Base-by-base conservation (phyloP, 92 coral and sea anemone species). In the Porites cylindrica region DNA sequence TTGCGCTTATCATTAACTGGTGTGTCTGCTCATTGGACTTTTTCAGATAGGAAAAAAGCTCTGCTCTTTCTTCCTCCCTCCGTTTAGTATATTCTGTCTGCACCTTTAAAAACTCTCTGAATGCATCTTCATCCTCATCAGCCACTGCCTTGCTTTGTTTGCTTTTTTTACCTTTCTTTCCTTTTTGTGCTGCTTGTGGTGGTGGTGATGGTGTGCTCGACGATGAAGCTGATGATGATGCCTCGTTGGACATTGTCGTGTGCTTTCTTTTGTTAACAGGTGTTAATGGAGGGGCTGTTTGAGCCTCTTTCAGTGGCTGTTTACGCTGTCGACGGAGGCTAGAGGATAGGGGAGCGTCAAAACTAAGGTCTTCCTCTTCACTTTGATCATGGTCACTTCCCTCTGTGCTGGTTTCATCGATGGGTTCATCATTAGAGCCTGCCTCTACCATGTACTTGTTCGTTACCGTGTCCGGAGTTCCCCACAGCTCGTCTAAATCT, bases 41-140 rank as follows among this genome's bases (percentile, higher is more conserved):
- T 51, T 66, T 70, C 66, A 71, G 38, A 66, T 70, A 82, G 51
- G 43, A 23, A 66, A 82, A 70, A 14, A 70, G 78, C 64, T 82
- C 17, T 65, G 51, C 58, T 82, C 79, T 51, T 51, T 70, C 79
- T 82, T 82, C 86, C 60, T 82, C 79, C 79, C 86, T 82, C 68
- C 86, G 21, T 32, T 82, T 82, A 16, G 76, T 60, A 65, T 73
- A 64, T 66, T 82, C 86, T 19, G 66, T 62, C 76, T 32, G 26
- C 71, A 71, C 85, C 16, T 80, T 80, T 14, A 82, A 69, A 70
- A 82, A 75, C 74, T 82, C 86, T 21, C 60, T 58, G 76, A 19
- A 82, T 17, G 76, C 62, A 50, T 65, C 70, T 75, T 66, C 76
- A 43, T 82, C 78, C 76, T 70, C 79, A 69, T 73, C 86, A 60